phyloP scores from a whole-genome alignment of 1,140 invertebrate genomes.

The Cepaea nemoralis region DNA sequence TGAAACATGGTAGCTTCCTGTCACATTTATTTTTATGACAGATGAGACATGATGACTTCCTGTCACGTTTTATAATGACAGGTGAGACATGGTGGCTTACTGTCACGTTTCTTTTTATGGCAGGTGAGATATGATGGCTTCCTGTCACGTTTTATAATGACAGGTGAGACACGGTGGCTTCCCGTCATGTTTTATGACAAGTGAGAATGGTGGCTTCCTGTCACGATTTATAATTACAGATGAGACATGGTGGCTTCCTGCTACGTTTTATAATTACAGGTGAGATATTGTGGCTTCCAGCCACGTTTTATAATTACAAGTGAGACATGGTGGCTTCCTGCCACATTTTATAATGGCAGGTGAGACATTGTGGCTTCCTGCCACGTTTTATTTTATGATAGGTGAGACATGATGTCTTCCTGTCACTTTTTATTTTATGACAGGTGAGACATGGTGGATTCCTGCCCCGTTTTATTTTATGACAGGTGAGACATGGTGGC shows the following conservation, averaged over 20 bases:
- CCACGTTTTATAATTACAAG: constrained; percentile 60
- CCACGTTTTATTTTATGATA: too few species aligned
- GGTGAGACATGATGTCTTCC: constrained; percentile 43
- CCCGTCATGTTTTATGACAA: not conserved
- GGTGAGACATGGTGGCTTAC: constrained; percentile 44
- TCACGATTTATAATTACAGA: constrained; percentile 56
- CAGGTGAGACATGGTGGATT: too few species aligned
- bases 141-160: constrained; percentile 54
- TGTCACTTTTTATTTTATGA: not conserved
- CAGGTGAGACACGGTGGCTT: constrained; percentile 47
- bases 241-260: constrained; percentile 39
- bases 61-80: too few species aligned
- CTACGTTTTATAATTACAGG: too few species aligned
- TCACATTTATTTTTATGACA: too few species aligned
- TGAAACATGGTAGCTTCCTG: constrained; percentile 37
- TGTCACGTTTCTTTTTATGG: not conserved
- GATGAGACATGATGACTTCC: too few species aligned
- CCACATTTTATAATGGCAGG: too few species aligned
- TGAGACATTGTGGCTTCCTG: too few species aligned
- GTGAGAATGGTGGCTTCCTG: too few species aligned
- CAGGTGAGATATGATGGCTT: too few species aligned
- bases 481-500: constrained; percentile 50
- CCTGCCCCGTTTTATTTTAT: constrained; percentile 54
- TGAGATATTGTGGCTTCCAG: too few species aligned
- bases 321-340: constrained; percentile 39